phyloP scores from a whole-genome alignment of 2,797 vertebrate genomes.

The Pachyuromys duprasi region DNA sequence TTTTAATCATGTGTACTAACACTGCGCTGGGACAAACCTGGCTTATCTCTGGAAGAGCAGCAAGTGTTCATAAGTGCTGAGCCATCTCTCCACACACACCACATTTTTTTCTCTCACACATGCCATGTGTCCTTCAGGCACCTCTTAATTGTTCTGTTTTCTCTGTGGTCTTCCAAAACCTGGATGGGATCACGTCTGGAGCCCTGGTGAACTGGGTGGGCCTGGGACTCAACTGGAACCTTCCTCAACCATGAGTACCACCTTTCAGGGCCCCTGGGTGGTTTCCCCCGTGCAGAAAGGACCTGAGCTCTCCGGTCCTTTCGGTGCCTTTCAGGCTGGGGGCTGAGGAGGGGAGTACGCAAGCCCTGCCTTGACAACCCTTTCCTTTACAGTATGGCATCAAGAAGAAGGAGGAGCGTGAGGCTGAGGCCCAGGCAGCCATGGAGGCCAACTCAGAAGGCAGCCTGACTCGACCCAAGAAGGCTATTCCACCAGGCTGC shows the following conservation, averaged over 20 bases:
- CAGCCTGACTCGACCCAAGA: slow-evolving; percentile 97
- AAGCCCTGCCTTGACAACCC: background rate
- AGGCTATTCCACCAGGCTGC: slow-evolving; percentile 96
- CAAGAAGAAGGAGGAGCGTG: slow-evolving; percentile 99
- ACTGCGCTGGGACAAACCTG: background rate
- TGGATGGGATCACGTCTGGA: background rate
- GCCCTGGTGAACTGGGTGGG: too few relatives aligned
- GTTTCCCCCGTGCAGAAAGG: background rate
- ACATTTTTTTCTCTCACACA: background rate
- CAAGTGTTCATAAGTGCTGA: background rate
- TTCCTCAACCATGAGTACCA: too few relatives aligned
- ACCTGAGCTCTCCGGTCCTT: background rate
- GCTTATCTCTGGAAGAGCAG: background rate
- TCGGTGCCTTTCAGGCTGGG: background rate
- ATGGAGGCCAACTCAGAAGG: slow-evolving; percentile 97
- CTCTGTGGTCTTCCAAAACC: background rate
- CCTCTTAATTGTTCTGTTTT: background rate
- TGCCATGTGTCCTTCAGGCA: background rate
- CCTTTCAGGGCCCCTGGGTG: background rate
- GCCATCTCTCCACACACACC: background rate
- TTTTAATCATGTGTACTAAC: background rate
- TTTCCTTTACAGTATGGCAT: slow-evolving; percentile 91
- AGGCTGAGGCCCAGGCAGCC: slow-evolving; percentile 96
- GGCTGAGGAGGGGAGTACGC: too few relatives aligned
- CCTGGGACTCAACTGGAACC: background rate